Conservation (phyloP, 1,140 invertebrate species). For the Megalopta genalis region DNA sequence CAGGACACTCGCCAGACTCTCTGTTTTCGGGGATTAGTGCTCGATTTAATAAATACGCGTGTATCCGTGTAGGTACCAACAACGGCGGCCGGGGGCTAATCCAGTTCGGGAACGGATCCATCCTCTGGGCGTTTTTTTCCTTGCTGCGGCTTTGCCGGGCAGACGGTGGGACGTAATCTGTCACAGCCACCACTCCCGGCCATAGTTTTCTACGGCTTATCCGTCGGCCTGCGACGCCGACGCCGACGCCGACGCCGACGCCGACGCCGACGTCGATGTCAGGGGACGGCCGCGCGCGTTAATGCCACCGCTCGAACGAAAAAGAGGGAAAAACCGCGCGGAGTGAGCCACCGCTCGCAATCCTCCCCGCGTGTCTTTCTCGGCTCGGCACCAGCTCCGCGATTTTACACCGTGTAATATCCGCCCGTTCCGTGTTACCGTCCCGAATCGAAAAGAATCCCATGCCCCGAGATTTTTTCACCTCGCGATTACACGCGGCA, state of each 20-base stretch:
- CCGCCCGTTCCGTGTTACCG: background rate
- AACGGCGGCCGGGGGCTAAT: slow-evolving; percentile 53
- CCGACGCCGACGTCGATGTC: too few species aligned
- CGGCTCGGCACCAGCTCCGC: background rate
- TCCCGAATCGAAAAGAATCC: background rate
- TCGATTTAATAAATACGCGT: slow-evolving; percentile 62
- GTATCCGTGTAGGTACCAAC: slow-evolving; percentile 62
- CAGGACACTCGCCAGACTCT: slow-evolving; percentile 9
- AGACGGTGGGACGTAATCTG: slow-evolving; percentile 74
- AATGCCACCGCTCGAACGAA: slow-evolving; percentile 67
- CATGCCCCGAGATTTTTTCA: background rate
- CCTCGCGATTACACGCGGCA: background rate
- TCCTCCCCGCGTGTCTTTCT: slow-evolving; percentile 31
- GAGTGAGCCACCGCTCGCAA: background rate
- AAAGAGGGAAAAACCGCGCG: slow-evolving; percentile 30
- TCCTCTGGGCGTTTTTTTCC: slow-evolving; percentile 47
- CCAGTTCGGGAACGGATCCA: slow-evolving; percentile 59
- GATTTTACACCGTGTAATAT: slow-evolving; percentile 47
- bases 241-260: background rate
- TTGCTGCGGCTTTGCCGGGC: slow-evolving; percentile 54
- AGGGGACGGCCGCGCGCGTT: slow-evolving; percentile 36
- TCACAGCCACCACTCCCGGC: slow-evolving; percentile 74
- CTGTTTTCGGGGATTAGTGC: slow-evolving; percentile 39
- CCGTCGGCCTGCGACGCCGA: slow-evolving; percentile 51
- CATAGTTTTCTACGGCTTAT: slow-evolving; percentile 76